phyloP scores from a whole-genome alignment of 2,797 vertebrate genomes.

The Zonotrichia albicollis region DNA sequence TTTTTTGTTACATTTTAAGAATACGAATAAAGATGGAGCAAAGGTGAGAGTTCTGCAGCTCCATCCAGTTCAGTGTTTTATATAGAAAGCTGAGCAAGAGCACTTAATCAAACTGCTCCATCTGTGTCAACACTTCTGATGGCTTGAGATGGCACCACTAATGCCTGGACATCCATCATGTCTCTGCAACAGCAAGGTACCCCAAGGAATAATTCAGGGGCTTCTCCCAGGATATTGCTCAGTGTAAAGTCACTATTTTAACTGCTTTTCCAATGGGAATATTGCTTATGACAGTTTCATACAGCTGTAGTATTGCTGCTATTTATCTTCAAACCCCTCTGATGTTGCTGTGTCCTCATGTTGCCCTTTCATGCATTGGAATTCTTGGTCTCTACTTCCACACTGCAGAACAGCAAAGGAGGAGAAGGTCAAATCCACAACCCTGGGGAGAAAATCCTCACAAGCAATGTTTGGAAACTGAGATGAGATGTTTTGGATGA shows the following conservation, averaged over 20 bases:
- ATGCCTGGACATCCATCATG: constrained; percentile 39
- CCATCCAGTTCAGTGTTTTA: not conserved
- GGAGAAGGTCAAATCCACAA: not conserved
- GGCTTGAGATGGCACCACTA: constrained; percentile 14
- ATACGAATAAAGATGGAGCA: not conserved
- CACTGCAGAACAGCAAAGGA: not conserved
- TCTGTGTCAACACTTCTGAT: constrained; percentile 6
- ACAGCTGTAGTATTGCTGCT: constrained; percentile 43
- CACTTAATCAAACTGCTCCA: constrained; percentile 26
- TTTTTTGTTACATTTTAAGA: not conserved
- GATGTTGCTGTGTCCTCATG: not conserved
- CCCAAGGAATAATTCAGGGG: constrained; percentile 37
- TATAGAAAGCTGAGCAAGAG: not conserved
- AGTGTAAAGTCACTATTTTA: constrained; percentile 55
- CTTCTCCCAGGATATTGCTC: constrained; percentile 28
- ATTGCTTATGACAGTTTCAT: constrained; percentile 66
- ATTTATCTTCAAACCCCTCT: constrained; percentile 59
- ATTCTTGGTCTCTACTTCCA: not conserved
- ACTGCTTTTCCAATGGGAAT: constrained; percentile 23
- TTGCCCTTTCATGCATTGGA: not conserved
- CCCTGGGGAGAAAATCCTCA: not conserved
- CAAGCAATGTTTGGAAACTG: not conserved
- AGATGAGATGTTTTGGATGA: not conserved
- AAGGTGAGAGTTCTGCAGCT: constrained; percentile 9
- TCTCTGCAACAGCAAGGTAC: not conserved